A percentile compares a stretch with the other conserved stretches of the same genome.
These are phyloP conservation scores for Cephus spinipes DNA, from an alignment of 2,888 invertebrate species.

Conservation along the genomic window DNA sequence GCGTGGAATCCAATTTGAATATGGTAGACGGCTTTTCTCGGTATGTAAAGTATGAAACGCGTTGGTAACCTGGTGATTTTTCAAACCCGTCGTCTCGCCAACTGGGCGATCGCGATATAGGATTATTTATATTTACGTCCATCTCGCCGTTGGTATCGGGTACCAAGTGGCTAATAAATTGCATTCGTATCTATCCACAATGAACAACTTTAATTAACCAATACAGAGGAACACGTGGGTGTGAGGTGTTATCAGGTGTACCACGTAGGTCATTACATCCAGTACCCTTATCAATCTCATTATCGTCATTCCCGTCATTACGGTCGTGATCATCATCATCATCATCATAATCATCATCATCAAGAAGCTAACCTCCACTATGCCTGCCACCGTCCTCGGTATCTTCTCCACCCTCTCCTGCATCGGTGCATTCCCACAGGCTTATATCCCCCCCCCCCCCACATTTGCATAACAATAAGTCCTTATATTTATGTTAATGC, in stretches of 20 bases:
- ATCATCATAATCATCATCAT: neutral
- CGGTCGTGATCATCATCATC: too few relatives aligned
- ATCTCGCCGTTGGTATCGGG: neutral
- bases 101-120: neutral
- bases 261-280: neutral
- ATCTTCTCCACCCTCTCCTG: neutral
- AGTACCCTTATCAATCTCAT: neutral
- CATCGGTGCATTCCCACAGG: slow-evolving; percentile 6
- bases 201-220: neutral
- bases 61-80: neutral
- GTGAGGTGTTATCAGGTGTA: neutral
- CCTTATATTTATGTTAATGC: slow-evolving; percentile 24
- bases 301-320: neutral
- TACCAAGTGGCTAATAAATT: neutral
- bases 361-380: neutral
- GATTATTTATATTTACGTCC: neutral
- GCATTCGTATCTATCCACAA: neutral
- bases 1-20: neutral
- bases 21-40: neutral
- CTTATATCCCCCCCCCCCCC: neutral
- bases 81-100: neutral
- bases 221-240: neutral
- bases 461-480: slow-evolving; percentile 20
- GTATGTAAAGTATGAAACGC: neutral
- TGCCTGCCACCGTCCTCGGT: neutral